These are phyloP conservation scores for Emydocephalus ijimae DNA, from an alignment of 2,113 vertebrate genomes.

Conservation along the genomic window DNA sequence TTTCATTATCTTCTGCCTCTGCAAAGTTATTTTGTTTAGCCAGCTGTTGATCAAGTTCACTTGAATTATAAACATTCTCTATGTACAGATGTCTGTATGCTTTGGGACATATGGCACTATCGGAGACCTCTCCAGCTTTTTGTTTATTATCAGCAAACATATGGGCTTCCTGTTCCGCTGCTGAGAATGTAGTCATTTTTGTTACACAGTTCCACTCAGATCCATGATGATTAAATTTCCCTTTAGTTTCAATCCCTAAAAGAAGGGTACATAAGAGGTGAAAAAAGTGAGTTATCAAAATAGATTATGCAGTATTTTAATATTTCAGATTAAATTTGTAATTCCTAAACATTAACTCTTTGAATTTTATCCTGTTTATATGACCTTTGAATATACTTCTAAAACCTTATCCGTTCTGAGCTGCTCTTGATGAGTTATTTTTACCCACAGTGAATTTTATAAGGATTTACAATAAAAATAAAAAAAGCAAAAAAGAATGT, in stretches of 20 bases:
- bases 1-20: constrained; percentile 78
- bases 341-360: constrained; percentile 12
- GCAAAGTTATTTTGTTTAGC: constrained; percentile 71
- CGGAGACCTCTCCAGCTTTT: constrained; percentile 74
- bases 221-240: constrained; percentile 82
- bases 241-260: constrained; percentile 79
- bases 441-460: background rate
- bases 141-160: constrained; percentile 81
- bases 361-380: background rate
- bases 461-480: background rate
- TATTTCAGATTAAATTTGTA: constrained; percentile 21
- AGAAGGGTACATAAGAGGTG: constrained; percentile 37
- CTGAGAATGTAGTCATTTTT: constrained; percentile 83
- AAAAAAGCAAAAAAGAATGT: background rate
- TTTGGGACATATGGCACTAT: constrained; percentile 77
- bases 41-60: constrained; percentile 72
- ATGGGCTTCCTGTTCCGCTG: constrained; percentile 79
- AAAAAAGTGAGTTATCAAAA: constrained; percentile 29
- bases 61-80: constrained; percentile 78
- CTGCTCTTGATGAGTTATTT: background rate
- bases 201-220: constrained; percentile 85
- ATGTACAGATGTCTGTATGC: constrained; percentile 83
- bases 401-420: background rate
- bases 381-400: background rate
- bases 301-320: background rate